Percentiles rank a stretch among this genome's conserved stretches.
Evolutionary conservation across 2,113 vertebrate genomes (phyloP).

Genomic region (Pluvianellus socialis): DNA sequence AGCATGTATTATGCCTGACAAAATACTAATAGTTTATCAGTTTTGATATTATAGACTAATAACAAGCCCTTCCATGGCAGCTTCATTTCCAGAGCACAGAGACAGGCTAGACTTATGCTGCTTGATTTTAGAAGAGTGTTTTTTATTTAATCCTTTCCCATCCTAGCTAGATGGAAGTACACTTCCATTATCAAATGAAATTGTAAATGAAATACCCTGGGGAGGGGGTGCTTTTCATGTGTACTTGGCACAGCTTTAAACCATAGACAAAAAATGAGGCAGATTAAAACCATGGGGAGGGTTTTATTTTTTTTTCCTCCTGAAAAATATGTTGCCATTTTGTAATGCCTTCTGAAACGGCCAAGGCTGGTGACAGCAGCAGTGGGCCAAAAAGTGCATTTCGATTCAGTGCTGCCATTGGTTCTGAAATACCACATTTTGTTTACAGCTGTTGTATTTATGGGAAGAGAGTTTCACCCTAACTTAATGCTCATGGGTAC

Average conservation of each 20-base stretch:
- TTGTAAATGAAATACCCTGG: slow-evolving; percentile 6
- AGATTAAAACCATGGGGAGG: slow-evolving; percentile 27
- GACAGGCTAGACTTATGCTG: background rate
- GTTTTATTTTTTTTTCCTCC: background rate
- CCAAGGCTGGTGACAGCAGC: background rate
- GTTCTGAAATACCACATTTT: background rate
- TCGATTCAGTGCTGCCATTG: background rate
- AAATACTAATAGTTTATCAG: slow-evolving; percentile 53
- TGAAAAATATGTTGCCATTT: slow-evolving; percentile 46
- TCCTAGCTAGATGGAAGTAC: slow-evolving; percentile 9
- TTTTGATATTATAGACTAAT: slow-evolving; percentile 49
- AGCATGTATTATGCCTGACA: slow-evolving; percentile 27
- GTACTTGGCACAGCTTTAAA: slow-evolving; percentile 43
- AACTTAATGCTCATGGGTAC: background rate
- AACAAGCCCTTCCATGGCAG: slow-evolving; percentile 22
- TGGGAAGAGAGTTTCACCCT: background rate
- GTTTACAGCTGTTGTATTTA: slow-evolving; percentile 23
- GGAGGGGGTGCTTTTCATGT: background rate
- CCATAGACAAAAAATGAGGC: slow-evolving; percentile 26
- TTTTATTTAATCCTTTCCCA: slow-evolving; percentile 38
- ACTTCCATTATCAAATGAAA: slow-evolving; percentile 63
- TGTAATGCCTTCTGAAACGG: background rate
- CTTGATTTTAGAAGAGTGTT: slow-evolving; percentile 29
- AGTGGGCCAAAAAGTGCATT: background rate
- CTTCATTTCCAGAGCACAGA: slow-evolving; percentile 39